These are phyloP conservation scores for Tryphoninae sp. DNA, from an alignment of 2,888 invertebrate species.

Conservation along the genomic window DNA sequence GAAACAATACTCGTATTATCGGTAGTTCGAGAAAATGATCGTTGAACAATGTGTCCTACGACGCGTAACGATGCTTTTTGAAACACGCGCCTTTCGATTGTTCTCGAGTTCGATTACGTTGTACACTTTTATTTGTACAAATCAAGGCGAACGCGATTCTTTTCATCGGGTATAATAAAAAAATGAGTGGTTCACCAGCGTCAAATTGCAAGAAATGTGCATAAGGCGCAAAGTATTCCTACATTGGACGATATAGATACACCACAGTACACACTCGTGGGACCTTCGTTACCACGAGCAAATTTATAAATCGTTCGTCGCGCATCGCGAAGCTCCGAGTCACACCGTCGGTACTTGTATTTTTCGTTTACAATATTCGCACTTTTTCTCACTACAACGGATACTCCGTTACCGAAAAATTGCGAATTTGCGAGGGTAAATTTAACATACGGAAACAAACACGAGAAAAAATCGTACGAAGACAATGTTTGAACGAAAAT, in stretches of 20 bases:
- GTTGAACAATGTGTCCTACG: background rate
- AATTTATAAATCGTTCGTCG: slow-evolving; percentile 67
- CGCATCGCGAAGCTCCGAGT: slow-evolving; percentile 67
- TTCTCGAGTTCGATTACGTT: slow-evolving; percentile 61
- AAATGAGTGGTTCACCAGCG: background rate
- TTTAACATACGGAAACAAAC: background rate
- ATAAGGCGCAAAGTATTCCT: background rate
- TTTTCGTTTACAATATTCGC: slow-evolving; percentile 23
- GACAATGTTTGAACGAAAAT: slow-evolving; percentile 52
- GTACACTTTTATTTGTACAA: slow-evolving; percentile 15
- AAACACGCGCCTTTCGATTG: slow-evolving; percentile 68
- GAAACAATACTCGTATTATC: background rate
- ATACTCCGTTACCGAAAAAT: slow-evolving; percentile 1
- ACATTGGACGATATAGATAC: background rate
- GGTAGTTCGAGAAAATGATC: background rate
- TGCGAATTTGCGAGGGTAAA: slow-evolving; percentile 3
- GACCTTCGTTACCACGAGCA: slow-evolving; percentile 54
- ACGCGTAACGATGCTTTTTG: slow-evolving; percentile 55
- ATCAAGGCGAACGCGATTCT: background rate
- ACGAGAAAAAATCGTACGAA: background rate
- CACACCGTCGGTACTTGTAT: slow-evolving; percentile 26
- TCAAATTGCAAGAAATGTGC: slow-evolving; percentile 33
- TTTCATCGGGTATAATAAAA: background rate
- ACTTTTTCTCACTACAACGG: background rate
- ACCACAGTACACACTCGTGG: slow-evolving; percentile 2